Evolutionary conservation across 2,888 invertebrate species (phyloP), one percentile per base, ranked within the genome.

Genomic region (Parnassius glacialis): DNA sequence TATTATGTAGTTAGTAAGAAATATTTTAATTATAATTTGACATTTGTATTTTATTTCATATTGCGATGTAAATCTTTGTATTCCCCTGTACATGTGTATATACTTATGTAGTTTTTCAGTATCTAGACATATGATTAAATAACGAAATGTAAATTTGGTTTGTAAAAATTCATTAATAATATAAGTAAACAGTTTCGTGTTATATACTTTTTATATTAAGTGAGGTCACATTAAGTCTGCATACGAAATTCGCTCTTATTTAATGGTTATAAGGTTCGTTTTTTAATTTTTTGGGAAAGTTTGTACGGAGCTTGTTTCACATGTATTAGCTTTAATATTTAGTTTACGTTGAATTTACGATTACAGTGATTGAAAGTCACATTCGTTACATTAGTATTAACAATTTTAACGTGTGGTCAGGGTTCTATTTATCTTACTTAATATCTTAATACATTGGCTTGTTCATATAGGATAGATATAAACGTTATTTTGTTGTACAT

Each of bases 71-170:
- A 50, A 63, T 62, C 52, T 59, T 58, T 44, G 59, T 72, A 67
- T 65, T 69, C 69, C 68, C 66, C 44, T 71, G 73, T 74, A 72
- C 70, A 73, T 74, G 70, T 80, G 76, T 78, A 76, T 71, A 79
- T 78, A 78, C 70, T 73, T 67, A 74, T 13, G 9, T 47, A 47
- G n/a, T 13, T 13, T 25, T 74, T 74, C 73, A 68, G 72, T 16
- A 16, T 73, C 10, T 44, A 71, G 72, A 63, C 67, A 74, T 77
- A 76, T 73, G 87, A 86, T 86, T 86, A 85, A 85, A 70, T 68
- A 71, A 73, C 54, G 55, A 80, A 79, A 76, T 75, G 72, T 74
- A 73, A 77, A 81, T 84, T 78, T 54, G 34, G 50, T 60, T 55
- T 60, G 13, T 62, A 62, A 42, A 41, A 41, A 44, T 57, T 57